Evolutionary conservation across 2,113 vertebrate species (phyloP), one percentile per base, ranked within the genome.

Genomic region (Spea bombifrons): DNA sequence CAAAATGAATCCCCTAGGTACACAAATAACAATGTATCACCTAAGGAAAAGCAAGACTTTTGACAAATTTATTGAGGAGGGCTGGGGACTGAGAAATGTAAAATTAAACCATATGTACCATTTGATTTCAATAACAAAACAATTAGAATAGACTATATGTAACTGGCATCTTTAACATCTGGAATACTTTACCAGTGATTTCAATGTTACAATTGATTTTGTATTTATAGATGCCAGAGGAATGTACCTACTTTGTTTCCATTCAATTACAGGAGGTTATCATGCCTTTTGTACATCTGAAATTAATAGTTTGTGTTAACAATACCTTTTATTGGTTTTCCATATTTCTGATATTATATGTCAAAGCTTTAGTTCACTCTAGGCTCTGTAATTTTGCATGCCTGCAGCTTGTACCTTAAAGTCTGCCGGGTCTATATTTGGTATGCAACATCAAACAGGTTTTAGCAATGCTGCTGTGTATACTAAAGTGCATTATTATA

Each of bases 181-280:
- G 55, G 55, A 59, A 59, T 13, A 59, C 12, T 59, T 59, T 59
- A 59, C 55, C 55, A 59, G 4, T 5, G 10, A 59, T 13, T 13
- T 59, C 55, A 13, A 13, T 59, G 55, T 59, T 13, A 12, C 8
- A 59, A 59, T 12, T 8, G 8, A 12, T 59, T 59, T 9, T 59
- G 55, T 13, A 12, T 59, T 8, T 59, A 59, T 59, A 13, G 10
- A 12, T 13, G 55, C 55, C 55, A 12, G 12, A 9, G 55, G 55
- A 59, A 59, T 59, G 15, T 59, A 59, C 55, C 55, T 59, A 59
- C 55, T 59, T 59, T 59, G 55, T 59, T 59, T 59, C 55, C 55
- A 59, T 59, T 8, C 55, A 59, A 5, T 59, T 12, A 9, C 1
- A 13, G 4, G 55, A 2, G 55, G 55, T 13, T 13, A 13, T 12